Evolutionary conservation across 2,888 invertebrate species (phyloP).

Genomic region (Microplitis manilae): DNA sequence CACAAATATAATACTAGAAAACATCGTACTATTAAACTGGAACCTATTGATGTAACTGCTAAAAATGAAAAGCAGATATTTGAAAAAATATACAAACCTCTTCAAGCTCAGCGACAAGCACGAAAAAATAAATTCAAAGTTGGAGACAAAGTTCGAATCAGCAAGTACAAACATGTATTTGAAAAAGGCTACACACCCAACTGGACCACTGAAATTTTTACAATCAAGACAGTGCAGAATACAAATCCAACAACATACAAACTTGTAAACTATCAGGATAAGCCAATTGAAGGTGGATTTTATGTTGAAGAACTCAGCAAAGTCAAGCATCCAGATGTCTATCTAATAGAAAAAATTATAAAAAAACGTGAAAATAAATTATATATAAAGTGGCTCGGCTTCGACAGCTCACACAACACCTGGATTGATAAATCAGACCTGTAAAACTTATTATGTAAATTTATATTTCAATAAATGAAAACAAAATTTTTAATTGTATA

Average conservation of each 20-base stretch:
- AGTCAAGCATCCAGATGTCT: slow-evolving; percentile 36
- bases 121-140: slow-evolving; percentile 48
- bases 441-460: no score
- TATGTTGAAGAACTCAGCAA: slow-evolving; percentile 39
- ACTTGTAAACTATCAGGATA: slow-evolving; percentile 55
- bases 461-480: no score
- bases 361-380: slow-evolving; percentile 30
- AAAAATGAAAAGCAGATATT: slow-evolving; percentile 52
- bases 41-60: slow-evolving; percentile 60
- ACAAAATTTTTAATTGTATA: no score
- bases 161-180: slow-evolving; percentile 59
- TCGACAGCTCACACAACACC: slow-evolving; percentile 39
- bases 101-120: no score
- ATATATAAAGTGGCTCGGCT: slow-evolving; percentile 38
- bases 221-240: slow-evolving; percentile 53
- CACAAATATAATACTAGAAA: slow-evolving; percentile 58
- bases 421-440: slow-evolving; percentile 30
- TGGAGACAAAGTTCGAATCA: slow-evolving; percentile 61
- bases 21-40: slow-evolving; percentile 64
- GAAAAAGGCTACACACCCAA: slow-evolving; percentile 43
- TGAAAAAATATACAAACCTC: not conserved
- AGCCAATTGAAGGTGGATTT: slow-evolving; percentile 54
- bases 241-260: slow-evolving; percentile 60
- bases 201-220: slow-evolving; percentile 65
- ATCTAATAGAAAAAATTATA: slow-evolving; percentile 41